phyloP scores from a whole-genome alignment of 2,888 invertebrate species.

The Tiliacea aurago region DNA sequence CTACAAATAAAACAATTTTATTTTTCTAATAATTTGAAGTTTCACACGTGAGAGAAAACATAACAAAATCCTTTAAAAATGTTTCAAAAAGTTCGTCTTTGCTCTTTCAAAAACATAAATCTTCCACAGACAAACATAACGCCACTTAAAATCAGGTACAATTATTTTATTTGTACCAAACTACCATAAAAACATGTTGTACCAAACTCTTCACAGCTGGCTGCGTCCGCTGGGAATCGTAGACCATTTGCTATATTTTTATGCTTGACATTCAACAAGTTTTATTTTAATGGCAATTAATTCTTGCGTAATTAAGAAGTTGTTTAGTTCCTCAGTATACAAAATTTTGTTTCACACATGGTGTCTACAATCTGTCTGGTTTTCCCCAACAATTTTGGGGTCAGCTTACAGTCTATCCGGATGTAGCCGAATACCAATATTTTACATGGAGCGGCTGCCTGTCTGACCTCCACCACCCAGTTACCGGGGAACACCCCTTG shows the following conservation, averaged over 20 bases:
- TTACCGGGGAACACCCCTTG: too few species aligned
- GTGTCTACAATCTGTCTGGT: too few species aligned
- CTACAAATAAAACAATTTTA: neutral
- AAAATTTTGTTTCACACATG: neutral
- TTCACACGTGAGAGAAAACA: neutral
- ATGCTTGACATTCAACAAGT: neutral
- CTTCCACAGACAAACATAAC: slow-evolving; percentile 2
- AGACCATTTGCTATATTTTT: slow-evolving; percentile 1
- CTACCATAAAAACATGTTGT: neutral
- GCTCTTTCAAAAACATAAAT: neutral
- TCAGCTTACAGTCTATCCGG: too few species aligned
- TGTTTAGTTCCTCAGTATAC: neutral
- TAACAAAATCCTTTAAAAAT: neutral
- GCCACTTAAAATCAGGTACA: neutral
- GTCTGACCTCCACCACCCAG: too few species aligned
- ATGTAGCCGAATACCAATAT: too few species aligned
- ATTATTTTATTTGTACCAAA: neutral
- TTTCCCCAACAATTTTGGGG: too few species aligned
- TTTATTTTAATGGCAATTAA: neutral
- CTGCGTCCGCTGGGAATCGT: neutral
- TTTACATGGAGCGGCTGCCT: too few species aligned
- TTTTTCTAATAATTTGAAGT: neutral
- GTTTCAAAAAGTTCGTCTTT: neutral
- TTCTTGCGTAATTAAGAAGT: neutral
- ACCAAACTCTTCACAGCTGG: neutral